Percentiles rank a stretch among this genome's conserved stretches.
Evolutionary conservation across 2,113 vertebrate species (phyloP).

Genomic region (Benthochromis sp.): DNA sequence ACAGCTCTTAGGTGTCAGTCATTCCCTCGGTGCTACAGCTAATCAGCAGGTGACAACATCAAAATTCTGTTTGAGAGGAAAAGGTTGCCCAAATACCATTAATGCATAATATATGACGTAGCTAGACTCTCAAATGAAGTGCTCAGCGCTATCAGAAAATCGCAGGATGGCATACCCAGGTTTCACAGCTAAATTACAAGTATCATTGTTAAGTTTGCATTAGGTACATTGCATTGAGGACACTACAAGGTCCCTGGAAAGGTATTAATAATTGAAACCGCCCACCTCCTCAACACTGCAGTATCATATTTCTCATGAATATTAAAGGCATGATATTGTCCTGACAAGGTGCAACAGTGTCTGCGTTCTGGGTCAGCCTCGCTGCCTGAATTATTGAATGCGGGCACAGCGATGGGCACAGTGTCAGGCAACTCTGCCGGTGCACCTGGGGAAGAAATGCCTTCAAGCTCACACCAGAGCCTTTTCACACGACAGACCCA

Average conservation of each 20-base stretch:
- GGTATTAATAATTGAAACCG: constrained; percentile 52
- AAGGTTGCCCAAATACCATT: constrained; percentile 44
- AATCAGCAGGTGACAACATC: constrained; percentile 32
- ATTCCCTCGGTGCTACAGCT: not conserved
- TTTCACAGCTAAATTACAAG: not conserved
- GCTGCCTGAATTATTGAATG: constrained; percentile 62
- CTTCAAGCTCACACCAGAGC: not conserved
- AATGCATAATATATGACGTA: constrained; percentile 36
- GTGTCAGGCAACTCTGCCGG: constrained; percentile 27
- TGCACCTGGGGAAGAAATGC: not conserved
- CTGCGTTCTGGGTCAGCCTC: constrained; percentile 8
- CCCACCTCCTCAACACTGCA: constrained; percentile 31
- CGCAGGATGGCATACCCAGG: not conserved
- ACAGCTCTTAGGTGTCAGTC: not conserved
- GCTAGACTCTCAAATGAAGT: not conserved
- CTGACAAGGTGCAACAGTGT: constrained; percentile 49
- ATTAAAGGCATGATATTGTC: constrained; percentile 53
- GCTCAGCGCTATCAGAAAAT: not conserved
- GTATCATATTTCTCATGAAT: constrained; percentile 64
- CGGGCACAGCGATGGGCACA: not conserved
- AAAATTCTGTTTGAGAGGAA: constrained; percentile 37
- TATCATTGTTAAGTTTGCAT: not conserved
- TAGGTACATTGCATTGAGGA: not conserved
- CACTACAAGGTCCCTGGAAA: constrained; percentile 26
- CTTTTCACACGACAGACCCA: not conserved